Base-by-base conservation (phyloP, 23 tunicate genomes). In the Oikopleura dioica region DNA sequence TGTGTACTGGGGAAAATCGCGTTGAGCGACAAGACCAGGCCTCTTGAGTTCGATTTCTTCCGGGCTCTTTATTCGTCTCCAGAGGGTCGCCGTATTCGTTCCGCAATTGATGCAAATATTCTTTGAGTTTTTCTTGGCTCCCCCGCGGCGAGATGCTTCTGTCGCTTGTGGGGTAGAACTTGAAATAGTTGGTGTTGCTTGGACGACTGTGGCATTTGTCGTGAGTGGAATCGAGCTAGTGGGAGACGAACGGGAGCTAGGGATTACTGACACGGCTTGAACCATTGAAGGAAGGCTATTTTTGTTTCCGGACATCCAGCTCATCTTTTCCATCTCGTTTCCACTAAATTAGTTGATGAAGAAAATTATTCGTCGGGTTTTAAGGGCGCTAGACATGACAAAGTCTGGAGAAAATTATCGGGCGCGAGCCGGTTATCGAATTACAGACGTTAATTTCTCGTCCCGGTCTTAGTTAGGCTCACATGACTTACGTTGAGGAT, bases 51-150 rank as follows among this genome's bases (percentile, higher is more conserved):
- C 72, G 26, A 63, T 63, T 28, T 63, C 72, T 28, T 63, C 5
- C 26, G 72, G 72, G 4, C 30, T 12, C 26, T 63, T 63, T 16
- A 63, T 63, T 28, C 72, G 29, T 63, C 72, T 24, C 72, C 72
- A 63, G 4, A 63, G 72, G 29, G 72, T 63, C 30, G 72, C 72
- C 30, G 72, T 63, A 63, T 23, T 16, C 30, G 72, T 63, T 5
- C 72, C 72, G 33, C 72, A 63, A 28, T 63, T 63, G 33, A 63
- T 31, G 26, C 72, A 63, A 21, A 21, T 63, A 63, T 63, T 63
- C 26, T 63, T 31, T 16, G 9, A 9, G 2, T 4, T 16, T 63
- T 63, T 63, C 26, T 63, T 63, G 32, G 26, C 4, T 28, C 33
- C 26, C 2, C 26, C 26, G 33, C 2, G 4, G 29, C 72, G 29